Evolutionary conservation across 2,888 invertebrate species (phyloP), one percentile per base, ranked within the genome.

Genomic region (Catonia carolina): DNA sequence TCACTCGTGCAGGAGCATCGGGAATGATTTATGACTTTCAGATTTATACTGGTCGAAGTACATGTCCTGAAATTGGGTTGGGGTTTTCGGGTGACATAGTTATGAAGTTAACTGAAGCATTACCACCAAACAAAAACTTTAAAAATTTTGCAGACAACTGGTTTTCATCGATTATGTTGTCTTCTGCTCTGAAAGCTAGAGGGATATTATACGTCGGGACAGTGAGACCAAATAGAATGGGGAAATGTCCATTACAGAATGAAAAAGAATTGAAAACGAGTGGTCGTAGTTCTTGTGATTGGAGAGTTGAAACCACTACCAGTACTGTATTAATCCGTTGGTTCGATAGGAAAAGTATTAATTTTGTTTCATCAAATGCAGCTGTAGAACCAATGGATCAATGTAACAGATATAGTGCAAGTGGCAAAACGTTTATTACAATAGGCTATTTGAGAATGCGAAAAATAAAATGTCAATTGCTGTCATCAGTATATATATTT

Each of bases 291-390:
- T 31, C 31, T 27, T 23, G 22, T 23, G 41, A 41, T 12, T n/a
- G 22, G 18, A 41, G 41, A 22, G 41, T 41, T 5, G 54, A 54
- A 20, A 47, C 15, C 14, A 23, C 15, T 41, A 27, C 15, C 15
- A 47, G 36, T 57, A 62, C 61, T 57, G 31, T 52, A 62, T 62
- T 57, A 56, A 62, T 60, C 61, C 63, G 56, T 56, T 68, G 58
- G 64, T 64, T 63, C 54, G 67, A 57, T 27, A 64, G 54, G 61
- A 65, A 64, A 60, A 59, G 61, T 6, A 65, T 67, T 5, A 64
- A 63, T 15, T 62, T 67, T 56, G 56, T 66, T 4, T 67, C 67
- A 6, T 62, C 62, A 12, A 62, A 55, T 60, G 50, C 60, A 22
- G 60, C 61, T 23, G 60, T 61, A 47, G 58, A 63, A 45, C 65